Conservation (phyloP, 2,797 vertebrate species). For the Sebastes vulpes region DNA sequence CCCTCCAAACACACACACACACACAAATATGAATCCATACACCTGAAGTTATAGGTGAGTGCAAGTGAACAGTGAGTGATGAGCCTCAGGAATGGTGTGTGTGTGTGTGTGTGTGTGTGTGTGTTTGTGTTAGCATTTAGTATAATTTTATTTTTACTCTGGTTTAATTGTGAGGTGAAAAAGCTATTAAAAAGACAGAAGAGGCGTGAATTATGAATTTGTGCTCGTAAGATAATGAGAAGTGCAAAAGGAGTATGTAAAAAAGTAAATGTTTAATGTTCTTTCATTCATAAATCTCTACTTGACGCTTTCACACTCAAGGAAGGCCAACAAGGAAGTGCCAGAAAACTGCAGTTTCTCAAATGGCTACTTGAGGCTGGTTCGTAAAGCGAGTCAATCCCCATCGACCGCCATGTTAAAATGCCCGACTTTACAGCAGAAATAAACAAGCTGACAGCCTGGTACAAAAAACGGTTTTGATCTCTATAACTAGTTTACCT, state of each 20-base stretch:
- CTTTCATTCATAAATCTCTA: background rate
- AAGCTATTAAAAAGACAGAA: slow-evolving; percentile 34
- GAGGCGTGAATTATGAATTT: slow-evolving; percentile 21
- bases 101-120: background rate
- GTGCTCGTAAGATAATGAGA: slow-evolving; percentile 12
- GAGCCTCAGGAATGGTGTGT: background rate
- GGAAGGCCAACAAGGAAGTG: too few relatives aligned
- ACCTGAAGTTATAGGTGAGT: slow-evolving; percentile 4
- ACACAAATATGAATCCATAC: background rate
- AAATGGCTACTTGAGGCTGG: too few relatives aligned
- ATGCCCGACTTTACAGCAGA: too few relatives aligned
- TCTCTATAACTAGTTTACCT: too few relatives aligned
- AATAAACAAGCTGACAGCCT: too few relatives aligned
- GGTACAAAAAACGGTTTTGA: too few relatives aligned
- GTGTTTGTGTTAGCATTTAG: background rate
- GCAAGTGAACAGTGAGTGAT: background rate
- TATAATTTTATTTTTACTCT: background rate
- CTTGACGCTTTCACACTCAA: background rate
- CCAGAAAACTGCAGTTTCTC: too few relatives aligned
- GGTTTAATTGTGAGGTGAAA: slow-evolving; percentile 19
- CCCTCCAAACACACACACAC: background rate
- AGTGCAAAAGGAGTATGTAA: background rate
- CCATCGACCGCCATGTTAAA: too few relatives aligned
- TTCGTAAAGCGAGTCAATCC: too few relatives aligned
- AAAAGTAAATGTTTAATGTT: background rate